Base-by-base conservation (phyloP, 2,888 invertebrate species). In the Oscheius myriophilus region DNA sequence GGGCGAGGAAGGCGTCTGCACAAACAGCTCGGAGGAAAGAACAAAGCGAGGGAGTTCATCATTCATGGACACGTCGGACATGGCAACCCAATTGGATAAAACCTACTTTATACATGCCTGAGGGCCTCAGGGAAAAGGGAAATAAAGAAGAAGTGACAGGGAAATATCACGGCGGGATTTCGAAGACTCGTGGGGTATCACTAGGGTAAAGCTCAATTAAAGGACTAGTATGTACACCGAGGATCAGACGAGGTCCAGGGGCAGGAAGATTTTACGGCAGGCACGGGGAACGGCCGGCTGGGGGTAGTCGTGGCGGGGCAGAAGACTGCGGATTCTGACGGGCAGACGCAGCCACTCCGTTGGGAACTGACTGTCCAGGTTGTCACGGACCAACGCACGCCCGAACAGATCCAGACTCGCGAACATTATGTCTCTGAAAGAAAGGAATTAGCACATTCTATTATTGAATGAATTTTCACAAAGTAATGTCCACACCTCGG, bases 381-480 rank as follows among this genome's bases (percentile, higher is more conserved):
- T 78, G 49, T 83, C 82, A 1, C 83, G 80, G n/a, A 81, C 73
- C 12, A 84, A 73, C 11, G 78, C 79, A 16, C 80, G 69, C 0
- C 81, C 81, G 58, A 81, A 84, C 0, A 71, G 66, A 51, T 83
- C 81, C 52, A 84, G 63, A 1, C 82, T 78, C 2, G 81, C 76
- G 70, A 84, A 84, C 55, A 76, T 75, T 54, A 84, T 78, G 70
- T 84, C 84, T 64, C 84, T 84, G 73, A 57, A 82, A 41, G 45
- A 49, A n/a, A 9, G 49, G 9, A 49, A 4, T 49, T 3, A 49
- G 49, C n/a, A n/a, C n/a, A n/a, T n/a, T n/a, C n/a, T n/a, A n/a
- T n/a, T n/a, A n/a, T n/a, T n/a, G n/a, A n/a, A n/a, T n/a, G n/a
- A n/a, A n/a, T n/a, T n/a, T n/a, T n/a, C n/a, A n/a, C n/a, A n/a